These are phyloP conservation scores for Scartelaos histophorus DNA, from an alignment of 2,113 vertebrate genomes.

Conservation along the genomic window DNA sequence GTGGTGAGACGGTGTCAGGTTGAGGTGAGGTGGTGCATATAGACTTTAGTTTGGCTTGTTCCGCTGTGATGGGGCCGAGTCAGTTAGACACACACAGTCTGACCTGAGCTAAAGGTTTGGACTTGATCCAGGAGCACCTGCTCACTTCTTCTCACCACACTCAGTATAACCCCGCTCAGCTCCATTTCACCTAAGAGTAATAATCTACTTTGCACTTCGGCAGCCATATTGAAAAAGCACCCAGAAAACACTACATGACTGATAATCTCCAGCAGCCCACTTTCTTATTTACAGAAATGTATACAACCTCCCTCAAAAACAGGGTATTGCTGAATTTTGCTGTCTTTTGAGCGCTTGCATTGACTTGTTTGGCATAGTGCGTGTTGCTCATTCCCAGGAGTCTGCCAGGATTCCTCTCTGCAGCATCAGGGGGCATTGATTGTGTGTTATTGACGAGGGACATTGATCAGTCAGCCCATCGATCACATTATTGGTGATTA, in stretches of 20 bases:
- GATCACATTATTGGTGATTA: constrained; percentile 68
- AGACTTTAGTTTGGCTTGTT: constrained; percentile 43
- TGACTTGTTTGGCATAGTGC: not conserved
- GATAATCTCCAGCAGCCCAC: constrained; percentile 31
- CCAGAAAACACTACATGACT: constrained; percentile 19
- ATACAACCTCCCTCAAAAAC: constrained; percentile 5
- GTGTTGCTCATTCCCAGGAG: constrained; percentile 44
- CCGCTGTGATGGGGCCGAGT: constrained; percentile 21
- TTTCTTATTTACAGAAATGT: constrained; percentile 28
- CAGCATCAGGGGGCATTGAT: constrained; percentile 53
- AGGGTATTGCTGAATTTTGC: not conserved
- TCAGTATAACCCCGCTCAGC: constrained; percentile 37
- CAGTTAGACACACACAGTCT: constrained; percentile 42
- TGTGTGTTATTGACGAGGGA: constrained; percentile 53
- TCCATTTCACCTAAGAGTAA: constrained; percentile 58
- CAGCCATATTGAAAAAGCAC: constrained; percentile 46
- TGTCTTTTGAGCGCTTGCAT: constrained; percentile 13
- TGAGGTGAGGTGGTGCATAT: not conserved
- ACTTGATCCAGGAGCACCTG: constrained; percentile 24
- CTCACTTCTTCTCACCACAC: constrained; percentile 9
- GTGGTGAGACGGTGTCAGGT: constrained; percentile 33
- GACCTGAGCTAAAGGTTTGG: constrained; percentile 45
- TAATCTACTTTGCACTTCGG: constrained; percentile 56
- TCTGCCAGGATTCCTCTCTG: constrained; percentile 35
- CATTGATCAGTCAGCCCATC: constrained; percentile 57